Evolutionary conservation across 1,140 invertebrate genomes (phyloP).

Genomic region (Megalopta genalis): DNA sequence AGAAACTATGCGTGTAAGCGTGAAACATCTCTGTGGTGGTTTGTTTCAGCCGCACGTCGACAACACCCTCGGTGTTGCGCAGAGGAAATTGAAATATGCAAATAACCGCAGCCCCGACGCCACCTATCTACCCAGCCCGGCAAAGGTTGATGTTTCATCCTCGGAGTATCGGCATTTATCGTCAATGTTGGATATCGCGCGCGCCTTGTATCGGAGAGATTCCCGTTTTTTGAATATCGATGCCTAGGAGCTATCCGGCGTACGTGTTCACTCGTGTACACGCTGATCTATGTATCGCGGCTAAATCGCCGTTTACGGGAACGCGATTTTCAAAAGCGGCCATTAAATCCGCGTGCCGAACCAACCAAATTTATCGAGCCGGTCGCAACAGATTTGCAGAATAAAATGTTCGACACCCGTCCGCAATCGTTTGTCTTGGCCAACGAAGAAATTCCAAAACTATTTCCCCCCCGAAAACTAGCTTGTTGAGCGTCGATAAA

Average conservation of each 20-base stretch:
- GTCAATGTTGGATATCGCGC: conserved; percentile 48
- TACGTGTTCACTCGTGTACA: conserved; percentile 39
- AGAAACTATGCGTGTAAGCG: conserved; percentile 15
- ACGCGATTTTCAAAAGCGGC: conserved; percentile 29
- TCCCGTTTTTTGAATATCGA: conserved; percentile 60
- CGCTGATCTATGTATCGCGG: background rate
- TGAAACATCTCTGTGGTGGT: conserved; percentile 23
- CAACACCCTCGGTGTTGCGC: conserved; percentile 61
- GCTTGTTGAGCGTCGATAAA: too few species aligned
- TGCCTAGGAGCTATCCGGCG: conserved; percentile 38
- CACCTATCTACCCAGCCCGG: conserved; percentile 30
- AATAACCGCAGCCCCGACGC: conserved; percentile 65
- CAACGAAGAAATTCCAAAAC: too few species aligned
- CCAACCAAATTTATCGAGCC: conserved; percentile 11
- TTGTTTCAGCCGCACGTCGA: conserved; percentile 49
- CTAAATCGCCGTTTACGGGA: conserved; percentile 27
- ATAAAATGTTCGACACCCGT: background rate
- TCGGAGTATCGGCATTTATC: conserved; percentile 60
- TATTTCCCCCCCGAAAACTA: too few species aligned
- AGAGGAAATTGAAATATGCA: conserved; percentile 73
- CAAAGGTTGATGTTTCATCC: conserved; percentile 59
- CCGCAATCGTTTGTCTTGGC: background rate
- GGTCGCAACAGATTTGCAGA: too few species aligned
- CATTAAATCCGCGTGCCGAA: conserved; percentile 16
- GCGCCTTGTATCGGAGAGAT: conserved; percentile 42